Evolutionary conservation across 1,140 invertebrate species (phyloP).

Genomic region (Meteorus sp.): DNA sequence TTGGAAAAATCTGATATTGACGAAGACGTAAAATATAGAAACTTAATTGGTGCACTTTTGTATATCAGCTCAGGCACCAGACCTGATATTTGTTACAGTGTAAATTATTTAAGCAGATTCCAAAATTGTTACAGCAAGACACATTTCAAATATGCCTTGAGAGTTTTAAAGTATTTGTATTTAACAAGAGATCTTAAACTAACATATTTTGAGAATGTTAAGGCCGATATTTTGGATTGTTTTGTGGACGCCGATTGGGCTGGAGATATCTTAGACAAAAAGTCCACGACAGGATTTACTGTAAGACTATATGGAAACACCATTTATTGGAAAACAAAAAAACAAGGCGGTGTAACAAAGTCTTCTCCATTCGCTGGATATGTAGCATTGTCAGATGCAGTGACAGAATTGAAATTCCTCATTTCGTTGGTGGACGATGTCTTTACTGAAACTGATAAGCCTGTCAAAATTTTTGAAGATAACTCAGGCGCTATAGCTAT

Average conservation of each 20-base stretch:
- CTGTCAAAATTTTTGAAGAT: constrained; percentile 24
- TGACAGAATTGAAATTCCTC: constrained; percentile 16
- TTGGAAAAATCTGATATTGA: constrained; percentile 9
- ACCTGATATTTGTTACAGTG: constrained; percentile 23
- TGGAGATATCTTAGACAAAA: constrained; percentile 29
- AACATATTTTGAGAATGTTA: constrained; percentile 15
- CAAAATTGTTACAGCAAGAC: constrained; percentile 22
- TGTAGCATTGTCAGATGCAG: constrained; percentile 26
- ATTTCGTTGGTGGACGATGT: constrained; percentile 4
- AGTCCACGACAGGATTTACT: constrained; percentile 31
- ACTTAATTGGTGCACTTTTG: constrained; percentile 22
- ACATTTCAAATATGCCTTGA: constrained; percentile 19
- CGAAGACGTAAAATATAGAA: constrained; percentile 22
- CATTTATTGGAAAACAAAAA: constrained; percentile 8
- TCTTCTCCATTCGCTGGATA: constrained; percentile 26
- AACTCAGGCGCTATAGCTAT: constrained; percentile 31
- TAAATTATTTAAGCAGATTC: constrained; percentile 24
- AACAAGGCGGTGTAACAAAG: constrained; percentile 20
- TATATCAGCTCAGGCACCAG: constrained; percentile 27
- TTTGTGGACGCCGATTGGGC: constrained; percentile 35
- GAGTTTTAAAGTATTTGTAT: constrained; percentile 24
- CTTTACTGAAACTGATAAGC: constrained; percentile 2
- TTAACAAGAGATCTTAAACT: constrained; percentile 23
- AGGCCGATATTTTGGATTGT: constrained; percentile 22
- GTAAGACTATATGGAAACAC: constrained; percentile 18